Evolutionary conservation across 2,888 invertebrate species (phyloP), one percentile per base, ranked within the genome.

Genomic region (Anagyrus pseudococci): DNA sequence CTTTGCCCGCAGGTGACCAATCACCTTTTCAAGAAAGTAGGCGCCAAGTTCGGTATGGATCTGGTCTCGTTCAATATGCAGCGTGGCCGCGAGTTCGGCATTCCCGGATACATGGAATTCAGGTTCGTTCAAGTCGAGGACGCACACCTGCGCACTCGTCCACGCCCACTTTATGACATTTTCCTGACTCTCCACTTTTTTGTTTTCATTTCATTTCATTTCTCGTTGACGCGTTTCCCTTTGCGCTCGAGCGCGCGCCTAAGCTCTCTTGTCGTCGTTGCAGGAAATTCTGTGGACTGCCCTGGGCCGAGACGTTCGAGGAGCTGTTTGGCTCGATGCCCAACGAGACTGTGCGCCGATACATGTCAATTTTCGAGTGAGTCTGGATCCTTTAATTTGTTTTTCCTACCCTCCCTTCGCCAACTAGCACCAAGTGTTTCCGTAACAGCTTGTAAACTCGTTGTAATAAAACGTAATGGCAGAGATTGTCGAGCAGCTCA

Each of bases 51-150:
- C 75, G 95, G 95, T 69, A 89, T 95, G 88, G 95, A 96, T 81
- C 83, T 96, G 74, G 94, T 94, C 17, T 92, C 95, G 10, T 92
- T 96, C 78, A 96, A 96, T 80, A 93, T 96, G 91, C 94, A 94
- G 81, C 86, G 96, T 76, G 95, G 94, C 53, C 88, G 96, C 67
- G 96, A 96, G 78, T 93, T 94, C 72, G 96, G 95, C 66, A 83
- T 95, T 59, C 95, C 95, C 41, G 93, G 94, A 55, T 96, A 95
- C 81, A 94, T 94, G 93, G 93, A 94, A 80, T 94, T 91, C 83
- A 88, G 84, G 83, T 84, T 71, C 43, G 70, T 65, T 43, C 56
- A 41, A 33, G 22, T 41, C 37, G 40, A n/a, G 43, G 20, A 8
- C 2, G 20, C 13, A 37, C 13, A 23, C 17, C 33, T 15, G 19